Base-by-base conservation (phyloP, 2,113 vertebrate species). In the Rhegmatorhina hoffmannsi region DNA sequence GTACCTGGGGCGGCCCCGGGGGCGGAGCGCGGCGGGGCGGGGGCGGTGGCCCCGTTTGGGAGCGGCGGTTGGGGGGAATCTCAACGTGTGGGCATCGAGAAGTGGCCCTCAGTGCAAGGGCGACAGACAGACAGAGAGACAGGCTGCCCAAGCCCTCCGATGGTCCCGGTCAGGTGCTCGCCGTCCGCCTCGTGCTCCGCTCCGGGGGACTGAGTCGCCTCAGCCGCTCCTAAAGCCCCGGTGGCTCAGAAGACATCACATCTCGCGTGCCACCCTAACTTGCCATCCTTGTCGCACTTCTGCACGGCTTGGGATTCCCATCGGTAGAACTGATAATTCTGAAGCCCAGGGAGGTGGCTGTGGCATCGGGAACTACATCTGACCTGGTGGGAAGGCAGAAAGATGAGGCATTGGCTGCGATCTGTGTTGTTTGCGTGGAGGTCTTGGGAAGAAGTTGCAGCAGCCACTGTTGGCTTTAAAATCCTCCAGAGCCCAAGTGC, bases 1-100 rank as follows among this genome's bases (percentile, higher is more conserved):
- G 76, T 29, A 94, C 94, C 92, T 92, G 82, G 15, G 92, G 86
- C 94, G 92, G 92, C 77, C 63, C 78, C 56, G 85, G 52, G 46
- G 92, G 94, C 89, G 49, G 40, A 70, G 94, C 62, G 73, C 46
- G 73, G 72, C 53, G 28, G 55, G 77, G 70, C 17, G 60, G 74
- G 19, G 52, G 86, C 49, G 52, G 64, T 1, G 66, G 29, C 64
- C 9, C 62, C 63, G 79, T 19, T 10, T 13, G 53, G 62, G 40
- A 49, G 4, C 29, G 62, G 62, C 7, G 69, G 33, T 31, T 3
- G 40, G 12, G 55, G 20, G 55, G 46, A 12, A 21, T 33, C 33
- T 20, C 16, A 20, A 20, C 7, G 56, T 58, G 33, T 19, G 13
- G 33, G 23, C 58, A 17, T n/a, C 58, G 21, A 23, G 23, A n/a